phyloP scores from a whole-genome alignment of 1,140 invertebrate species.

The Octopus sinensis region DNA sequence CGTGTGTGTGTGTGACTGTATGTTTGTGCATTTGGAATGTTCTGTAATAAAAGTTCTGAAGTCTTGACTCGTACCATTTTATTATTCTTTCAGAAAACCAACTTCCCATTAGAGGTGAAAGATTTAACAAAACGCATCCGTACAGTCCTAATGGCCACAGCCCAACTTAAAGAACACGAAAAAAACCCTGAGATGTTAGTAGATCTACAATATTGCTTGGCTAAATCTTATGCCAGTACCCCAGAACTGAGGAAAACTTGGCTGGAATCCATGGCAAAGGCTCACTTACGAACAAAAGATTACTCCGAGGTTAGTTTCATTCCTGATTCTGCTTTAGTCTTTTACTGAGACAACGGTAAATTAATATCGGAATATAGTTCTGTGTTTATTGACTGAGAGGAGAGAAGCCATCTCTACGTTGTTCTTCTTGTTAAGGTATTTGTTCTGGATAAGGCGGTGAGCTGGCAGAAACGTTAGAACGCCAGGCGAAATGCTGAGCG shows the following conservation, averaged over 20 bases:
- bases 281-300: conserved; percentile 76
- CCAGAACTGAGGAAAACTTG: conserved; percentile 85
- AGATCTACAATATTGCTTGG: conserved; percentile 88
- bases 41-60: background rate
- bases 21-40: background rate
- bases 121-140: conserved; percentile 87
- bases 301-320: conserved; percentile 68
- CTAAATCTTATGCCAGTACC: conserved; percentile 90
- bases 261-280: conserved; percentile 82
- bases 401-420: no score
- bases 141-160: conserved; percentile 89
- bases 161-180: conserved; percentile 83
- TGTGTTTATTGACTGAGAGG: no score
- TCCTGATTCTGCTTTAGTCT: no score
- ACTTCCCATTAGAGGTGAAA: conserved; percentile 81
- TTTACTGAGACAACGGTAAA: no score
- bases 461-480: no score
- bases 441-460: no score
- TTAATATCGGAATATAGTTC: no score
- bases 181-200: conserved; percentile 87
- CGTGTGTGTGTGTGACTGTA: background rate
- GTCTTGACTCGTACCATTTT: background rate
- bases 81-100: conserved; percentile 46
- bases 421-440: no score
- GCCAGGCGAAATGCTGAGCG: no score